These are phyloP conservation scores for Phalanger gymnotis DNA, from an alignment of 2,797 vertebrate species.

Conservation along the genomic window DNA sequence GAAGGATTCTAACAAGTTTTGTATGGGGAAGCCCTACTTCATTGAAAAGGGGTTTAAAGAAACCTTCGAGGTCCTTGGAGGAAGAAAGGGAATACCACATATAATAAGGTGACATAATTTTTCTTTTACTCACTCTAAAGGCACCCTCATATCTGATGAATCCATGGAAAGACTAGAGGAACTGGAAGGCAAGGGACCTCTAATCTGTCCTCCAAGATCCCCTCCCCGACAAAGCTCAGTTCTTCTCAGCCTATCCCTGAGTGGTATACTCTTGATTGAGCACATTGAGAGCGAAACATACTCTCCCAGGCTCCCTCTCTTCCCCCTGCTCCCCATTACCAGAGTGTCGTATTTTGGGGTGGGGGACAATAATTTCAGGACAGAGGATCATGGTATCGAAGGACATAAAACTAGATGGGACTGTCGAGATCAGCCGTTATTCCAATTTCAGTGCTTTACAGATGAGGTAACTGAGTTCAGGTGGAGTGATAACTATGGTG, in stretches of 20 bases:
- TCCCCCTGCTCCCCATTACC: background rate
- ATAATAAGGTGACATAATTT: background rate
- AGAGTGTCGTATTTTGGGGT: background rate
- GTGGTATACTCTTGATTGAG: background rate
- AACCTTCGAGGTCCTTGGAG: slow-evolving; percentile 47
- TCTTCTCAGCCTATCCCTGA: background rate
- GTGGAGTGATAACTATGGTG: background rate
- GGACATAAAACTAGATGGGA: background rate
- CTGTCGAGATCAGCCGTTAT: background rate
- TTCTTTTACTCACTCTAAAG: background rate
- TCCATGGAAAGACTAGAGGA: background rate
- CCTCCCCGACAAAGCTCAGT: background rate
- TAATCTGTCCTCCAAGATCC: background rate
- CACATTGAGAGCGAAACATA: background rate
- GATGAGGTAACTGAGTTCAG: background rate
- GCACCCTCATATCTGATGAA: background rate
- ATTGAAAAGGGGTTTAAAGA: background rate
- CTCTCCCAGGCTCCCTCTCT: background rate
- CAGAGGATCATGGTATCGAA: background rate
- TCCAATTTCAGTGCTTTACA: background rate
- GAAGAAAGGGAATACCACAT: slow-evolving; percentile 25
- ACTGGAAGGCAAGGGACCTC: background rate
- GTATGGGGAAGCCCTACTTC: background rate
- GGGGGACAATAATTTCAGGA: background rate
- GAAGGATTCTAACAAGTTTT: background rate